Evolutionary conservation across 2,797 vertebrate species (phyloP).

Genomic region (Ctenosaura bakeri): DNA sequence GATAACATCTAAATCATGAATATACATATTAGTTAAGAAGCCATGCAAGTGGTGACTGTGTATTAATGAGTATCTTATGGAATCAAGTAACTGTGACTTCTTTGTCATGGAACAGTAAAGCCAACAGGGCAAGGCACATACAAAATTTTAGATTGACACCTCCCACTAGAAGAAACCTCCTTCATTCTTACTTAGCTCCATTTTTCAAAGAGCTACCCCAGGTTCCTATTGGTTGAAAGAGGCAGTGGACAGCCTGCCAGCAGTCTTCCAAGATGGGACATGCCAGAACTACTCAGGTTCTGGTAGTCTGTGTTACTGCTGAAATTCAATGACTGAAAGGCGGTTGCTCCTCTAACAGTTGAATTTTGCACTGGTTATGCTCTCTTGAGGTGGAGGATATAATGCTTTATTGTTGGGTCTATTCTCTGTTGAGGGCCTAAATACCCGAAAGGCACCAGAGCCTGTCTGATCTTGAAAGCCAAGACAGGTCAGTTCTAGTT

Average conservation of each 20-base stretch:
- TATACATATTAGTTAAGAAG: conserved; percentile 4
- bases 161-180: not conserved
- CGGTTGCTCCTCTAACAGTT: not conserved
- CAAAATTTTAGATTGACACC: not conserved
- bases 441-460: too few relatives aligned
- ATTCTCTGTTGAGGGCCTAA: not conserved
- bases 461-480: too few relatives aligned
- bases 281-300: not conserved
- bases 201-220: too few relatives aligned
- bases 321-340: not conserved
- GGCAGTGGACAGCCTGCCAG: too few relatives aligned
- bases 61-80: not conserved
- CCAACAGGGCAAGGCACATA: not conserved
- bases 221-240: too few relatives aligned
- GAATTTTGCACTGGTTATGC: not conserved
- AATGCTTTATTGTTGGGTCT: not conserved
- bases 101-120: not conserved
- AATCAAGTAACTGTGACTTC: not conserved
- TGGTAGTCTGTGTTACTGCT: not conserved
- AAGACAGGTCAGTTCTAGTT: too few relatives aligned
- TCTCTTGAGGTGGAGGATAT: not conserved
- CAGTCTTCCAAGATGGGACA: too few relatives aligned
- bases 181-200: not conserved
- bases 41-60: not conserved
- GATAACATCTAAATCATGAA: not conserved